Base-by-base conservation (phyloP, 1,140 invertebrate species). In the Pseudachorutes palmiensis region DNA sequence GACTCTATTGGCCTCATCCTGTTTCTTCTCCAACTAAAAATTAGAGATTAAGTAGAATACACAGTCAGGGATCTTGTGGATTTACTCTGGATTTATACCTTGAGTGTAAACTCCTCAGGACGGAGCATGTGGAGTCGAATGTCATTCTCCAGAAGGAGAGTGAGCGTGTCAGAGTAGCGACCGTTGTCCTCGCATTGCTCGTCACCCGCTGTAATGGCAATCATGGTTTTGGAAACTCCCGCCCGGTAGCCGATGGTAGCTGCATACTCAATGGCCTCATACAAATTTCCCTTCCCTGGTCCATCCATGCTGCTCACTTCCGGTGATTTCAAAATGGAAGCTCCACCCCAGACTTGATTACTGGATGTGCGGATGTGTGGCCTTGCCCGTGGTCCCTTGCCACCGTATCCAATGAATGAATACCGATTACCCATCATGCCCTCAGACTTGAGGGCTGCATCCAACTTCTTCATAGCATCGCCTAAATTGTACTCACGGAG, bases 361-460 rank as follows among this genome's bases (percentile, higher is more conserved):
- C 80, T 77, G 31, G 80, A 77, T 0, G 82, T 83, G 62, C 79
- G 77, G 2, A 78, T 72, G 31, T 80, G 77, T 1, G 78, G 76
- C 28, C 70, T 65, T 28, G 74, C 61, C 66, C 74, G 75, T 19
- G 74, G 68, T 1, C 76, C 75, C 29, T 75, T 65, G 2, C 81
- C 81, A 24, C 80, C 80, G 73, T 81, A 84, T 16, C 80, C 79
- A 26, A 83, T 77, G 16, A 83, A 68, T 29, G 80, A 78, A 75
- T 80, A 84, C 19, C 80, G 76, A 64, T 79, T 80, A 51, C 78
- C 72, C 2, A 48, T 72, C 16, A 81, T 68, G 1, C 74, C 77
- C 64, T 76, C 65, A 28, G 74, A 72, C 26, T 48, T 74, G 14
- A 81, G 67, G 2, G 75, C 77, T 16, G 73, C 70, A 59, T 82